A percentile compares a stretch with the other conserved stretches of the same genome.
Conservation (phyloP, 2,888 invertebrate genomes). For the Cerastoderma edule region DNA sequence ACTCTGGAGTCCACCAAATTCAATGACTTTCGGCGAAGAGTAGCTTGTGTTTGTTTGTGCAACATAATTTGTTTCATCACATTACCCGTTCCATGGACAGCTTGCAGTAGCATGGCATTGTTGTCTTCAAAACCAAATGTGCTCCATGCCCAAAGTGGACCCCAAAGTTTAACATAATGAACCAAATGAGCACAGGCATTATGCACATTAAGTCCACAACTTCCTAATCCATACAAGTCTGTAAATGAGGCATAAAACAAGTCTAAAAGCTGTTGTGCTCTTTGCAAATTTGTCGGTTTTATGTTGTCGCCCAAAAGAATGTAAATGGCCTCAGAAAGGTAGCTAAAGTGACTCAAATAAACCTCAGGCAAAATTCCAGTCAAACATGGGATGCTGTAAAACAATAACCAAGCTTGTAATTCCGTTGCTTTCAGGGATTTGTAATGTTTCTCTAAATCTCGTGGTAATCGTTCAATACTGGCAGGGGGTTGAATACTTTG, state of each 20-base stretch:
- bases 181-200: slow-evolving; percentile 29
- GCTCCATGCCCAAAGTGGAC: slow-evolving; percentile 44
- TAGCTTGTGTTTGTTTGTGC: slow-evolving; percentile 29
- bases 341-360: slow-evolving; percentile 24
- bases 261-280: slow-evolving; percentile 32
- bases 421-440: slow-evolving; percentile 24
- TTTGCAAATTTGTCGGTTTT: slow-evolving; percentile 15
- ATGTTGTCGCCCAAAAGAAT: slow-evolving; percentile 36
- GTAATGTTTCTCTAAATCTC: slow-evolving; percentile 36
- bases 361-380: slow-evolving; percentile 17
- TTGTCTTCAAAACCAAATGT: slow-evolving; percentile 43
- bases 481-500: slow-evolving; percentile 35
- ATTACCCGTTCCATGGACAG: slow-evolving; percentile 40
- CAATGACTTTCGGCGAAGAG: slow-evolving; percentile 36
- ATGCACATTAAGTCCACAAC: slow-evolving; percentile 35
- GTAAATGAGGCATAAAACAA: slow-evolving; percentile 17
- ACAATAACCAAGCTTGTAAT: slow-evolving; percentile 24
- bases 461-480: slow-evolving; percentile 31
- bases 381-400: slow-evolving; percentile 27
- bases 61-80: slow-evolving; percentile 12
- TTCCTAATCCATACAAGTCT: slow-evolving; percentile 23
- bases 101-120: slow-evolving; percentile 29
- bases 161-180: slow-evolving; percentile 29
- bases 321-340: slow-evolving; percentile 33
- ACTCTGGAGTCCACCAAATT: slow-evolving; percentile 22